Conservation (phyloP, 2,113 vertebrate genomes). For the Tringa solitaria region DNA sequence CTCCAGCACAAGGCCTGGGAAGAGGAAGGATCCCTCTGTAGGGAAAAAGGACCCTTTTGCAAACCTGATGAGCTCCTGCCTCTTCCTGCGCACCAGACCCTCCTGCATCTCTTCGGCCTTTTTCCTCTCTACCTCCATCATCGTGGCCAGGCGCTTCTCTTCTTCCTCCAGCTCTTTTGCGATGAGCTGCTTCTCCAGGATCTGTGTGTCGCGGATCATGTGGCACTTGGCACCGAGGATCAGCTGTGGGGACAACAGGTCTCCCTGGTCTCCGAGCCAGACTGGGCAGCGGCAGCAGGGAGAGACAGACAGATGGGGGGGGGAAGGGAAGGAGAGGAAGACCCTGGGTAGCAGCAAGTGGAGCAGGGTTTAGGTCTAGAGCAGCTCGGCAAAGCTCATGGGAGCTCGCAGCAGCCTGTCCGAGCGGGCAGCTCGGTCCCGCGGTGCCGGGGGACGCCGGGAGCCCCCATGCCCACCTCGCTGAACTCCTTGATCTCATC, state of each 20-base stretch:
- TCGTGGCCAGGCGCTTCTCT: conserved; percentile 79
- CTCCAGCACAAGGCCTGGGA: background rate
- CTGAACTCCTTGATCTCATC: conserved; percentile 85
- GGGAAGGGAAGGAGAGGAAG: background rate
- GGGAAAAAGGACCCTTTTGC: background rate
- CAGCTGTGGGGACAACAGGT: conserved; percentile 62
- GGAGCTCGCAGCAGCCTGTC: background rate
- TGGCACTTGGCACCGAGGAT: conserved; percentile 86
- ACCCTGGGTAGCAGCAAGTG: background rate
- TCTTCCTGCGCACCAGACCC: conserved; percentile 72
- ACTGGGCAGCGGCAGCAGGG: background rate
- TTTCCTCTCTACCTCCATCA: conserved; percentile 87
- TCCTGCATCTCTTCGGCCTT: conserved; percentile 76
- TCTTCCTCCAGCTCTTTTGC: conserved; percentile 77
- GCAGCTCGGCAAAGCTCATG: background rate
- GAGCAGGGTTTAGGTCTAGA: background rate
- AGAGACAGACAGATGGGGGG: background rate
- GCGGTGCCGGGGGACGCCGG: rapidly evolving
- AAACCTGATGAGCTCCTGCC: conserved; percentile 76
- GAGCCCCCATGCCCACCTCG: conserved; percentile 63
- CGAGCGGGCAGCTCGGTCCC: background rate
- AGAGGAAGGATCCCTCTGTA: rapidly evolving
- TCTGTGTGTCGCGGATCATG: conserved; percentile 84
- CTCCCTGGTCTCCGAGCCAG: background rate
- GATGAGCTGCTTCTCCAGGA: conserved; percentile 84